These are phyloP conservation scores for Leptura quadrifasciata DNA, from an alignment of 2,888 invertebrate species.

Conservation along the genomic window DNA sequence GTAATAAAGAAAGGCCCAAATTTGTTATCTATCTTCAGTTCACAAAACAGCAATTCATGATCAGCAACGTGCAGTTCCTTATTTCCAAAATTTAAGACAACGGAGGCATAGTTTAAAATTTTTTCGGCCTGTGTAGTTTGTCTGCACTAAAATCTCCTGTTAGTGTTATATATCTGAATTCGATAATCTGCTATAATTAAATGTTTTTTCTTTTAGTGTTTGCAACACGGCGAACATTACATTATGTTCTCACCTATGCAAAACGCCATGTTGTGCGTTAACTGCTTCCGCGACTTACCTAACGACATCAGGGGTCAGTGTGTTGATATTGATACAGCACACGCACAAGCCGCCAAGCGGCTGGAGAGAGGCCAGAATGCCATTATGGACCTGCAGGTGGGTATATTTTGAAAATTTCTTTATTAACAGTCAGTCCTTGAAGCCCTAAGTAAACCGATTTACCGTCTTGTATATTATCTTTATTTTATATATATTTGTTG, in stretches of 20 bases:
- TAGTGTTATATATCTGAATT: too few relatives aligned
- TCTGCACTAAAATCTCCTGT: too few relatives aligned
- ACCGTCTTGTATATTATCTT: too few relatives aligned
- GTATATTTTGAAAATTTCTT: background rate
- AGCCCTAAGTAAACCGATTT: too few relatives aligned
- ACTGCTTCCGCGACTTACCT: conserved; percentile 83
- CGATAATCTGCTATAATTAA: conserved; percentile 36
- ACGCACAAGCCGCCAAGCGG: conserved; percentile 82
- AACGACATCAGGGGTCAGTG: conserved; percentile 82
- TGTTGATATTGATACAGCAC: conserved; percentile 85
- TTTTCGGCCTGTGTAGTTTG: too few relatives aligned
- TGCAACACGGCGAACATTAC: conserved; percentile 83
- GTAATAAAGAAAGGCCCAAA: too few relatives aligned
- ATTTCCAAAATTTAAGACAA: too few relatives aligned
- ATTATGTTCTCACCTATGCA: conserved; percentile 84
- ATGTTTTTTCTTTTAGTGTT: conserved; percentile 73
- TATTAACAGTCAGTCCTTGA: too few relatives aligned
- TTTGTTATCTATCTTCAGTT: too few relatives aligned
- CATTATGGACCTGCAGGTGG: conserved; percentile 72
- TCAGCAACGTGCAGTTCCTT: too few relatives aligned
- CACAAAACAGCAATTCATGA: too few relatives aligned
- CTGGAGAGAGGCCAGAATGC: conserved; percentile 78
- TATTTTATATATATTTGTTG: background rate
- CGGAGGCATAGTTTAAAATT: too few relatives aligned
- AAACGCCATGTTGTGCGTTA: conserved; percentile 83